Base-by-base conservation (phyloP, 2,797 vertebrate genomes). In the Phaenicophaeus curvirostris region DNA sequence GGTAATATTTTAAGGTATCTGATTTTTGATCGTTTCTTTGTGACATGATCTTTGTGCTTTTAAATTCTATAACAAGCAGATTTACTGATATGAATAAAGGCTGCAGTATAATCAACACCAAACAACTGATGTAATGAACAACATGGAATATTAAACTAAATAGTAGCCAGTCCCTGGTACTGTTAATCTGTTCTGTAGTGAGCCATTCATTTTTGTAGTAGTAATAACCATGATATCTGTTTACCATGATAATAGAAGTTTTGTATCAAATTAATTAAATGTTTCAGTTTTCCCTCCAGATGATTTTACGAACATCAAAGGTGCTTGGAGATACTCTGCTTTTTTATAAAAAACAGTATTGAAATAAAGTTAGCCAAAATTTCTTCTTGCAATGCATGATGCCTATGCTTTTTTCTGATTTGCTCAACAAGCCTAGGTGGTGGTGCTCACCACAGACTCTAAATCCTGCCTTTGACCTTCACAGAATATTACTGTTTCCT, bases 221-320 rank as follows among this genome's bases (percentile, higher is more conserved):
- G 91, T 91, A 72, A 91, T 96, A 93, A 84, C 82, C 55, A 15
- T 83, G 65, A 28, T 89, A 53, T 51, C 89, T 72, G 51, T 92
- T 96, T 93, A 69, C 89, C 48, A n/a, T 51, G 7, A 39, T 84
- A 85, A 86, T 86, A 82, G 53, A 1, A 2, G 20, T 7, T 93
- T 91, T 91, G 66, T 71, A 75, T 86, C 31, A 89, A 37, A 48
- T 73, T 41, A 86, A 83, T 94, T 93, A 91, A 91, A 51, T 62
- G 48, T 72, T 94, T 81, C 71, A 37, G 0, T 72, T 90, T 90
- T 88, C 42, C 35, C 16, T 91, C 33, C 66, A 90, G 30, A 86
- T 90, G 2, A 78, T 78, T 94, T 86, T 69, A 84, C 54, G 28
- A 78, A 37, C 51, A n/a, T 72, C 72, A 72, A 86, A 81, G 15